phyloP scores from a whole-genome alignment of 2,113 vertebrate species.

The Hippoglossus stenolepis region DNA sequence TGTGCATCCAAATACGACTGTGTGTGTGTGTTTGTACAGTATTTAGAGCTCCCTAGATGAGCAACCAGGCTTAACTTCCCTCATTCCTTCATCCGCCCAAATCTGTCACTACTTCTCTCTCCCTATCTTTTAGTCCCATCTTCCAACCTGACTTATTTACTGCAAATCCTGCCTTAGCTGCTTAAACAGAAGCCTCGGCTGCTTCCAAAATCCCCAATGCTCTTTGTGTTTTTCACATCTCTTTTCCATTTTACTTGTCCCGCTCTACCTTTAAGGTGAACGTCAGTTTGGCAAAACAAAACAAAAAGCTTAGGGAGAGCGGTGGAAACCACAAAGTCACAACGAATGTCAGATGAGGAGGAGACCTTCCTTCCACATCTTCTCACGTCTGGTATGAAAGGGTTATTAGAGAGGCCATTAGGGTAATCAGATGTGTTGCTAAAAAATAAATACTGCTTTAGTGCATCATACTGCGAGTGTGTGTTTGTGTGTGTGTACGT shows the following conservation, averaged over 20 bases:
- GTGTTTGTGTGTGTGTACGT: slow-evolving; percentile 1
- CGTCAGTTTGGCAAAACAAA: neutral
- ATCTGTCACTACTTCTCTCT: slow-evolving; percentile 52
- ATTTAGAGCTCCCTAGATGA: slow-evolving; percentile 50
- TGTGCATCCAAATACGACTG: neutral
- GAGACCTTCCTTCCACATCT: neutral
- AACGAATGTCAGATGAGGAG: neutral
- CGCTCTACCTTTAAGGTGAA: neutral
- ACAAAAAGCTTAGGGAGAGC: neutral
- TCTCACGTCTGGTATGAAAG: neutral
- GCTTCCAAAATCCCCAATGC: neutral
- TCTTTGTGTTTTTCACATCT: slow-evolving; percentile 1
- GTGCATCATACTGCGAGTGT: neutral
- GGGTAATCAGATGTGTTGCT: neutral
- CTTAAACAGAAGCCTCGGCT: slow-evolving; percentile 45
- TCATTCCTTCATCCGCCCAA: slow-evolving; percentile 67
- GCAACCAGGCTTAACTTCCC: slow-evolving; percentile 58
- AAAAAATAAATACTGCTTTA: neutral
- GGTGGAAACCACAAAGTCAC: neutral
- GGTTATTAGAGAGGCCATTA: neutral
- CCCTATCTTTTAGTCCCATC: slow-evolving; percentile 45
- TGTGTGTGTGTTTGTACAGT: slow-evolving; percentile 10
- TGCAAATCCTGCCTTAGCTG: slow-evolving; percentile 58
- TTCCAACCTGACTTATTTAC: slow-evolving; percentile 63
- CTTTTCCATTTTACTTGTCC: neutral